A percentile compares a stretch with the other conserved stretches of the same genome.
Conservation (phyloP, 1,140 invertebrate genomes). For the Akabosia matsudoensis region DNA sequence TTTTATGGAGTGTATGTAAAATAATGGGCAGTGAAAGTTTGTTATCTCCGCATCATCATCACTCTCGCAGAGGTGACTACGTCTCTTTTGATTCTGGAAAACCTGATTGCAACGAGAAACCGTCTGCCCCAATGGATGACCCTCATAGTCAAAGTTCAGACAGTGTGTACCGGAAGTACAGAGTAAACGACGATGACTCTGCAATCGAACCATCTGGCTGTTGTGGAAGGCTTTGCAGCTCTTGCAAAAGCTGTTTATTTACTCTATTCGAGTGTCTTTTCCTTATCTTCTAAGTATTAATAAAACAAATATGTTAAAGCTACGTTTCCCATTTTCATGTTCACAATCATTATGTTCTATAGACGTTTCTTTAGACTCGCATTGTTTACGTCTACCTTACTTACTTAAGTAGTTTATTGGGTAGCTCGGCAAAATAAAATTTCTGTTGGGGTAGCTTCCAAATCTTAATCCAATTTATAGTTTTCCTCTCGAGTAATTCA, state of each 20-base stretch:
- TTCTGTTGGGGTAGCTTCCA: background rate
- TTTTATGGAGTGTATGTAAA: background rate
- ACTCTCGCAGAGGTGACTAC: background rate
- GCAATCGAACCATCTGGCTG: background rate
- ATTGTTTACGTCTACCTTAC: background rate
- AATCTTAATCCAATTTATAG: background rate
- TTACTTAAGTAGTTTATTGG: background rate
- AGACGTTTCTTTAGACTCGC: background rate
- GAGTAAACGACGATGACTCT: background rate
- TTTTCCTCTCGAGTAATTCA: background rate
- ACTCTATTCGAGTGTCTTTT: slow-evolving; percentile 6
- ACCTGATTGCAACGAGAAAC: background rate
- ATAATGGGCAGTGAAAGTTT: slow-evolving; percentile 16
- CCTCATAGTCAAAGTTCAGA: background rate
- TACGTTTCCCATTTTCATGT: background rate
- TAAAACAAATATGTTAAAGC: background rate
- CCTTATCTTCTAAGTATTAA: background rate
- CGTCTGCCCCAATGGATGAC: background rate
- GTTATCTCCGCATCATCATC: background rate
- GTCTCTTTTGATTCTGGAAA: background rate
- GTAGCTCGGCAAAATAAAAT: background rate
- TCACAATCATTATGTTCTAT: background rate
- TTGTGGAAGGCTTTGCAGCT: background rate
- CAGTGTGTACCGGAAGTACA: background rate
- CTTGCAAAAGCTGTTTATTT: slow-evolving; percentile 6